Conservation (phyloP, 2,113 vertebrate genomes). For the Podocnemis expansa region DNA sequence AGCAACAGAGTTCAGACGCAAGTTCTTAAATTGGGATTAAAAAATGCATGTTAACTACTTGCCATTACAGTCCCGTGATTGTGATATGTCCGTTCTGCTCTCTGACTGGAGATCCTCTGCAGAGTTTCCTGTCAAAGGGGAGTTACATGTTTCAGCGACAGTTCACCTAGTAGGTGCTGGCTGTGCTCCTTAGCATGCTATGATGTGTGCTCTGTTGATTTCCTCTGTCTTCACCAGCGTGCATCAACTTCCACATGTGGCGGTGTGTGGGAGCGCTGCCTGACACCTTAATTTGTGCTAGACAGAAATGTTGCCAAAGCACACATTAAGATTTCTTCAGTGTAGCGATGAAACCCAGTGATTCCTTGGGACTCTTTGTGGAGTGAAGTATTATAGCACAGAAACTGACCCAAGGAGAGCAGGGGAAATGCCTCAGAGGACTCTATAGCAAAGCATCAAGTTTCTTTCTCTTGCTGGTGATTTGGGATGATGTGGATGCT, state of each 20-base stretch:
- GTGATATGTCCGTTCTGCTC: background rate
- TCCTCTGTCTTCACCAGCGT: slow-evolving; percentile 72
- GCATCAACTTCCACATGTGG: slow-evolving; percentile 69
- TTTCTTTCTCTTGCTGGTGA: background rate
- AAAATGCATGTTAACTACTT: fast-evolving
- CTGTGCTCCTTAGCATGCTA: slow-evolving; percentile 62
- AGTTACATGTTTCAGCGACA: background rate
- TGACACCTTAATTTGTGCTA: slow-evolving; percentile 74
- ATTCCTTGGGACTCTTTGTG: slow-evolving; percentile 57
- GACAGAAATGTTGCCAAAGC: slow-evolving; percentile 53
- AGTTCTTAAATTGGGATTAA: background rate
- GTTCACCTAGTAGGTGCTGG: slow-evolving; percentile 19
- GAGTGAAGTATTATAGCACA: slow-evolving; percentile 29
- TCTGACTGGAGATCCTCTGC: background rate
- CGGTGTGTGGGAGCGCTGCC: slow-evolving; percentile 70
- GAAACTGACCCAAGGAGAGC: slow-evolving; percentile 36
- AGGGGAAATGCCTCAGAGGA: background rate
- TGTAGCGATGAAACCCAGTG: slow-evolving; percentile 55
- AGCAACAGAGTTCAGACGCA: background rate
- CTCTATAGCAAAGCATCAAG: background rate
- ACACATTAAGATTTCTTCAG: slow-evolving; percentile 72
- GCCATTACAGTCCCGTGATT: background rate
- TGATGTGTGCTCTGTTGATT: slow-evolving; percentile 61
- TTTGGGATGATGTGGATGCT: background rate
- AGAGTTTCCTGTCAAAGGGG: fast-evolving